Base-by-base conservation (phyloP, 2,797 vertebrate species). In the Oryzias dopingdopingensis region DNA sequence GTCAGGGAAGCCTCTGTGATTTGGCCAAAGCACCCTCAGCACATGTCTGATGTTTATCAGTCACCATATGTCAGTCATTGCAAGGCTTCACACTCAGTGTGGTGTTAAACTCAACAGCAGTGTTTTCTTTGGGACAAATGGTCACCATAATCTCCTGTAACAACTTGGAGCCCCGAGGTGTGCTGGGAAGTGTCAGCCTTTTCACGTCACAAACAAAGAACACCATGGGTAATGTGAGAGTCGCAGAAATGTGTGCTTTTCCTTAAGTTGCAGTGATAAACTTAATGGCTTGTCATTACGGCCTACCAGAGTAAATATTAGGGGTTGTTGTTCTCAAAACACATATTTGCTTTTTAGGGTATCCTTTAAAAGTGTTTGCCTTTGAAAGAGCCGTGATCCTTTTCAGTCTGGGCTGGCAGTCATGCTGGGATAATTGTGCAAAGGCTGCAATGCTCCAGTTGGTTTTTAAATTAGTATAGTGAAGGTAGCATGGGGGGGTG, bases 101-200 rank as follows among this genome's bases (percentile, higher is more conserved):
- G 45, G 45, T 47, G 58, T 63, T 65, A 42, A 60, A 57, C 76
- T 82, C 70, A 80, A 63, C 81, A 70, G 70, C 62, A 64, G 61
- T 55, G 58, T 59, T 62, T 67, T 62, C 65, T 67, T 81, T 70
- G 78, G 78, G 86, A 77, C 88, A 93, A 91, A 91, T 90, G 87
- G 86, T 65, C 56, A 20, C 67, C 56, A 56, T 76, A 49, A 85
- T 78, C 71, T 74, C 71, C 64, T 59, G 63, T 68, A 73, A 74
- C 67, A 64, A 74, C 67, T 62, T 17, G 1, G 53, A 42, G 70
- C 67, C 56, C 64, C 54, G 63, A 63, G 43, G 77, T 26, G 48
- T 75, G 60, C 70, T 52, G 74, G 52, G 62, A 75, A 64, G 76
- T 40, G 52, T 65, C 42, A 60, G 52, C 44, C 71, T 81, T 74